Evolutionary conservation across 2,888 invertebrate genomes (phyloP), one percentile per base, ranked within the genome.

Genomic region (Morinoia aosen): DNA sequence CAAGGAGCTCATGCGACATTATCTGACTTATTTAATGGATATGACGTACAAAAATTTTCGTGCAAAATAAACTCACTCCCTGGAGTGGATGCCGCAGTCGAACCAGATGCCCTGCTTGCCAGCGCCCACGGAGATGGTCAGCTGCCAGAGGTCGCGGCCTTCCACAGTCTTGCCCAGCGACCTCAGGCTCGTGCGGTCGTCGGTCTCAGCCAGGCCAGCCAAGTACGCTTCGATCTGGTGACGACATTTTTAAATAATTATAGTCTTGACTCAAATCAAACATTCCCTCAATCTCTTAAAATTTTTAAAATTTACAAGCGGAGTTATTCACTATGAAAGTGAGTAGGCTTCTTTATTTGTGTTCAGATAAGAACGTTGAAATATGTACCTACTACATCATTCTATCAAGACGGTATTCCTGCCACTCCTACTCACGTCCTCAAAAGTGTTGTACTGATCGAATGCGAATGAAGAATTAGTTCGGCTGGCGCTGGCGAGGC

Each of bases 81-180:
- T 97, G 16, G 97, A 97, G 96, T 97, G 97, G 33, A 97, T 97
- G 25, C 97, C 97, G 39, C 97, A 97, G 96, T 97, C 97, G 64
- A 97, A 95, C 95, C 97, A 96, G 56, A 97, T 96, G n/a, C 96
- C 96, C 39, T 97, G 96, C 93, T 97, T 97, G 40, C 94, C 95
- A n/a, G 95, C 91, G 39, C 96, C 96, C 33, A 95, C 95, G 19
- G 95, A 95, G 57, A 95, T 94, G 33, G 39, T 95, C 25, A 95
- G 94, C 48, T 95, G 95, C 95, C 95, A 95, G 57, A 95, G 58
- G 88, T 95, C 95, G 39, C 95, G 58, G 57, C 88, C 90, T 94
- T 94, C 94, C 16, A 95, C 88, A 61, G 94, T 33, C 76, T 95
- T 10, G 57, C 95, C 95, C 48, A 95, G 58, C 11, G 95, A 95